A percentile compares a stretch with the other conserved stretches of the same genome.
Conservation (phyloP, 2,888 invertebrate genomes). For the Andrena bucephala region DNA sequence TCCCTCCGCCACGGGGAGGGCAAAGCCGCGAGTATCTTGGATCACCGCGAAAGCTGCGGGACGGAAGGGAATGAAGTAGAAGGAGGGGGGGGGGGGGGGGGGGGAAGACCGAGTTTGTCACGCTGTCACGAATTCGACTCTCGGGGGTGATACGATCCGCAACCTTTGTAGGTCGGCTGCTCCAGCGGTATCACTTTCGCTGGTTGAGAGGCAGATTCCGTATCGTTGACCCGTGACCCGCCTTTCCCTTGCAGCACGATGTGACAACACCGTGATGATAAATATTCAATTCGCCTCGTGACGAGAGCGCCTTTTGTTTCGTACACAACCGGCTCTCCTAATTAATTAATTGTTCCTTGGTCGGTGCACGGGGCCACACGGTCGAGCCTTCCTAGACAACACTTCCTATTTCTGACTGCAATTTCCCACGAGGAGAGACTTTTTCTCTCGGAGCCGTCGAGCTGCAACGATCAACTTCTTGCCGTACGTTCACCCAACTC, state of each 20-base stretch:
- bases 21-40: background rate
- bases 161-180: conserved; percentile 51
- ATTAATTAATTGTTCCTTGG: conserved; percentile 67
- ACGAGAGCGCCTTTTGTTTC: conserved; percentile 73
- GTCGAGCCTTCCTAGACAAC: conserved; percentile 16
- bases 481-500: conserved; percentile 48
- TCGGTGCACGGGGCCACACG: conserved; percentile 31
- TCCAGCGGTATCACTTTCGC: conserved; percentile 75
- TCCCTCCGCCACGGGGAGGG: background rate
- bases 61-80: background rate
- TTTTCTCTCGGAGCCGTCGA: conserved; percentile 47
- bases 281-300: conserved; percentile 79
- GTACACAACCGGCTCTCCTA: conserved; percentile 63
- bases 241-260: conserved; percentile 72
- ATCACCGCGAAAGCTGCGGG: background rate
- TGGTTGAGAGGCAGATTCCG: conserved; percentile 71
- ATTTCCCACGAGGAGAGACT: conserved; percentile 59
- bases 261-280: conserved; percentile 74
- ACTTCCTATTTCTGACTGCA: conserved; percentile 50
- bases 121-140: conserved; percentile 49
- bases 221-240: conserved; percentile 78
- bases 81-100: no score
- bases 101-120: conserved; percentile 40
- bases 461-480: conserved; percentile 45
- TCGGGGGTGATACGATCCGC: conserved; percentile 56